Evolutionary conservation across 2,888 invertebrate genomes (phyloP).

Genomic region (Girardia tigrina): DNA sequence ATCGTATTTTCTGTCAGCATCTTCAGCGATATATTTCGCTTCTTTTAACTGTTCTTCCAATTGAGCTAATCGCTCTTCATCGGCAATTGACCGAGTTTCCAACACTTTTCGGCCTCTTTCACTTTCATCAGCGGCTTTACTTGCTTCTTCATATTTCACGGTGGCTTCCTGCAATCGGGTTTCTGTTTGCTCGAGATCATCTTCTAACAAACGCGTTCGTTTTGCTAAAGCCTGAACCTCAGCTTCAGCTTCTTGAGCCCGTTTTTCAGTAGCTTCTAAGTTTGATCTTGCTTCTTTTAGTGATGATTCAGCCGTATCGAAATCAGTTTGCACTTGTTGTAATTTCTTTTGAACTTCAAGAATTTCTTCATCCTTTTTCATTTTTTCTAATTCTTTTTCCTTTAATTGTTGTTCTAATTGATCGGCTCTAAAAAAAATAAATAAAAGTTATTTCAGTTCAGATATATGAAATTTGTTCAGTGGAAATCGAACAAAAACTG

Average conservation of each 20-base stretch:
- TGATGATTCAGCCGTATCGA: constrained; percentile 92
- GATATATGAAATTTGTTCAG: too few species aligned
- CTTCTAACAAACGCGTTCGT: constrained; percentile 95
- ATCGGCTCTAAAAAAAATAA: constrained; percentile 59
- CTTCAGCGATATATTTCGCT: constrained; percentile 39
- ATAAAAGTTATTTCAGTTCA: too few species aligned
- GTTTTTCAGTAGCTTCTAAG: constrained; percentile 94
- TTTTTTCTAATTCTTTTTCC: constrained; percentile 58
- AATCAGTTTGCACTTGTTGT: constrained; percentile 94
- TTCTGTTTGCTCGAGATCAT: constrained; percentile 96
- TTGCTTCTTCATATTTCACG: constrained; percentile 94
- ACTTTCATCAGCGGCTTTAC: constrained; percentile 98
- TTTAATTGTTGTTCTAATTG: constrained; percentile 86
- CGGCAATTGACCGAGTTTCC: constrained; percentile 93
- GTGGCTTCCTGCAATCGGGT: constrained; percentile 93
- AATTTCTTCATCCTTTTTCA: constrained; percentile 77
- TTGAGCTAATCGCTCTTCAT: constrained; percentile 97
- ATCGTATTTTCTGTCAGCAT: constrained; percentile 43
- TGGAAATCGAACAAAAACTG: neutral
- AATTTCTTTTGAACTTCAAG: constrained; percentile 97
- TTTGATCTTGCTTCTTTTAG: constrained; percentile 85
- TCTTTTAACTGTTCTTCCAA: constrained; percentile 59
- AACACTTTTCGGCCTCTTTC: constrained; percentile 97
- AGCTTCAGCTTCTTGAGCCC: constrained; percentile 64
- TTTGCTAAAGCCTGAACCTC: constrained; percentile 95